Percentiles rank a stretch among this genome's conserved stretches.
Evolutionary conservation across 2,888 invertebrate species (phyloP).

Genomic region (Tetheella fluctuosa): DNA sequence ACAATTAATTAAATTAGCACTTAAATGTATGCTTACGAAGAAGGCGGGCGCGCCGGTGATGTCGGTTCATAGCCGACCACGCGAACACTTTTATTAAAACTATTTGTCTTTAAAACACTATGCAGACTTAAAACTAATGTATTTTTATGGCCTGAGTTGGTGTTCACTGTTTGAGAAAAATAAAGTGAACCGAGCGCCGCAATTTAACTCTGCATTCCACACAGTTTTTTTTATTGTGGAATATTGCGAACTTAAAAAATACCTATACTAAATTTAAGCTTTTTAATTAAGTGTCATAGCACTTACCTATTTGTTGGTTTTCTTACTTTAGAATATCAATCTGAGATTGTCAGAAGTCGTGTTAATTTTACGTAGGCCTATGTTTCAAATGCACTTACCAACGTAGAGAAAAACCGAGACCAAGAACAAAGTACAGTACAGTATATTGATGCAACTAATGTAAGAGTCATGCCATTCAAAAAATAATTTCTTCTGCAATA

Average conservation of each 20-base stretch:
- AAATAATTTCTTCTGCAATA: too few relatives aligned
- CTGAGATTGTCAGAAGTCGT: neutral
- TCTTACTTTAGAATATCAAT: neutral
- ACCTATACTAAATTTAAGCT: neutral
- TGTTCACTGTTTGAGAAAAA: conserved; percentile 9
- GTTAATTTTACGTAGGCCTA: neutral
- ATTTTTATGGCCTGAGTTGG: conserved; percentile 18
- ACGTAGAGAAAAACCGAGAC: neutral
- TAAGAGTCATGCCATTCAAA: too few relatives aligned
- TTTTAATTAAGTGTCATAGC: neutral
- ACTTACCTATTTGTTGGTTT: neutral
- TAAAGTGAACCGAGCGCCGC: conserved; percentile 24
- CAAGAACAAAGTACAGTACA: too few relatives aligned
- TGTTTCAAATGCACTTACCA: neutral
- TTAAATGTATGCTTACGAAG: conserved; percentile 61
- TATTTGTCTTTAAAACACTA: conserved; percentile 63
- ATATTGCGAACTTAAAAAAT: neutral
- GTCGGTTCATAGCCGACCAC: conserved; percentile 21
- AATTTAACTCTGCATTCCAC: neutral
- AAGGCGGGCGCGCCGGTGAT: conserved; percentile 46
- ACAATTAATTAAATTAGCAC: conserved; percentile 81
- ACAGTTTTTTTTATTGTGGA: neutral
- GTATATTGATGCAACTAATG: too few relatives aligned
- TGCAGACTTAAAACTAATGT: conserved; percentile 31
- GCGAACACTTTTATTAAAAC: conserved; percentile 69